Conservation (phyloP, 2,113 vertebrate genomes). For the Hucho hucho region DNA sequence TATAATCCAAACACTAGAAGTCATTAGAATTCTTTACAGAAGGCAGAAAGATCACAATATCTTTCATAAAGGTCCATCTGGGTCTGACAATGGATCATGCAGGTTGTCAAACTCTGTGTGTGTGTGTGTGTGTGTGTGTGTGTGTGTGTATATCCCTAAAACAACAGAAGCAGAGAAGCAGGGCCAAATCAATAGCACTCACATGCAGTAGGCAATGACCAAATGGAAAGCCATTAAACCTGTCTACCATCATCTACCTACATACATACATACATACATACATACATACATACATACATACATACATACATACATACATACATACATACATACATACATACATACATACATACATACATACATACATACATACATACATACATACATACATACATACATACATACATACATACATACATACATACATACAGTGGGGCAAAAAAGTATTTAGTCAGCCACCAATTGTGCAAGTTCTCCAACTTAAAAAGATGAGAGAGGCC, state of each 20-base stretch:
- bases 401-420: too few relatives aligned
- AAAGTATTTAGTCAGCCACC: too few relatives aligned
- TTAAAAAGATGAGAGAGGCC: too few relatives aligned
- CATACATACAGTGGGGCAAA: too few relatives aligned
- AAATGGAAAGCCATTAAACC: constrained; percentile 35
- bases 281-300: neutral
- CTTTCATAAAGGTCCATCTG: neutral
- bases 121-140: neutral
- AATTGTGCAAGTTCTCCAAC: too few relatives aligned
- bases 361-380: too few relatives aligned
- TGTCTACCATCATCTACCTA: constrained; percentile 21
- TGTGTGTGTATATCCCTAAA: neutral
- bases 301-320: too few relatives aligned
- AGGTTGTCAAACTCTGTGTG: neutral
- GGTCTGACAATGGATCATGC: neutral
- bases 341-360: too few relatives aligned
- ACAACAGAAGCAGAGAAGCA: constrained; percentile 1
- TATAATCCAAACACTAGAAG: too few relatives aligned
- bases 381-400: too few relatives aligned
- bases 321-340: too few relatives aligned
- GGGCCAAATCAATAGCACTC: constrained; percentile 53
- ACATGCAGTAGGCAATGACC: constrained; percentile 40
- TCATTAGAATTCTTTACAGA: neutral
- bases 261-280: neutral
- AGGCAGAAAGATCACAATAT: neutral